Conservation (phyloP, 53 echinoderm and acorn worm genomes). For the Crossaster papposus region DNA sequence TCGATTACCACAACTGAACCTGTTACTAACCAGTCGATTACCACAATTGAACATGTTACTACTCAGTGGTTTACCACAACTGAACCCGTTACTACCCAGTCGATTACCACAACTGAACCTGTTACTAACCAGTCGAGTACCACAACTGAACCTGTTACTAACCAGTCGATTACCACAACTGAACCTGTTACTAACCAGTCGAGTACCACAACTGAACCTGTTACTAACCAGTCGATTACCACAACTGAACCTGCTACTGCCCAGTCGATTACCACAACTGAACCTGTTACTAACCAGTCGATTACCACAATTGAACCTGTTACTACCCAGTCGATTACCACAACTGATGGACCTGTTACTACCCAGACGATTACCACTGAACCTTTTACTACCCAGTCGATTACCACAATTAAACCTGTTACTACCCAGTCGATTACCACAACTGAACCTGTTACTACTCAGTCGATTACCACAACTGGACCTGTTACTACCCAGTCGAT, state of each 20-base stretch:
- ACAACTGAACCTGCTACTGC: conserved; percentile 1
- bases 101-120: not conserved
- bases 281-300: conserved; percentile 8
- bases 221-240: not conserved
- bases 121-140: not conserved
- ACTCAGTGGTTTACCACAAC: conserved; percentile 7
- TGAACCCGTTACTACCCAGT: not conserved
- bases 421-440: conserved; percentile 14
- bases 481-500: not conserved
- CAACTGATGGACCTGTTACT: not conserved
- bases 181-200: conserved; percentile 1
- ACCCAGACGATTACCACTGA: conserved; percentile 9
- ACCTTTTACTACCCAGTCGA: conserved; percentile 17
- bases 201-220: not conserved
- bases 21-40: not conserved
- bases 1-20: not conserved
- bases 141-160: not conserved
- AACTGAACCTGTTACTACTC: conserved; percentile 17
- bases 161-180: not conserved
- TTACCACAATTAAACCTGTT: not conserved
- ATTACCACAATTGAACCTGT: conserved; percentile 23
- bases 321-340: not conserved
- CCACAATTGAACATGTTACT: not conserved
- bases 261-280: conserved; percentile 14
- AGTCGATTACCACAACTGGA: conserved; percentile 10